phyloP scores from a whole-genome alignment of 2,113 vertebrate species.

The Trogon surrucura region DNA sequence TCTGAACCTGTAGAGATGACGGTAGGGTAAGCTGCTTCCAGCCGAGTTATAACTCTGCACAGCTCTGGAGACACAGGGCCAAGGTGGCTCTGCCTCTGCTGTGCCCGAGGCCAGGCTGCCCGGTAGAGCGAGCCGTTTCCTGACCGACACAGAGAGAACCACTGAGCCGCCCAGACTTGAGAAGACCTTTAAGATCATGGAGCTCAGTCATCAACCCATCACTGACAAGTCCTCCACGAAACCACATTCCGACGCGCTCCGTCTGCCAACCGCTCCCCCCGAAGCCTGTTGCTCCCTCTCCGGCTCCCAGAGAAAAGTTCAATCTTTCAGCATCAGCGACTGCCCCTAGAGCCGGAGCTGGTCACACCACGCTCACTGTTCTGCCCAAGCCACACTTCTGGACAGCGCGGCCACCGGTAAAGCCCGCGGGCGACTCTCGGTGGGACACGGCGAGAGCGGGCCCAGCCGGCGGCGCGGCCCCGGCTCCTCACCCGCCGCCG shows the following conservation, averaged over 20 bases:
- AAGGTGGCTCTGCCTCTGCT: too few species aligned
- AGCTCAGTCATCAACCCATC: too few species aligned
- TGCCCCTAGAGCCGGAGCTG: too few species aligned
- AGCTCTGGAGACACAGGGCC: fast-evolving
- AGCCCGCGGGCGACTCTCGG: fast-evolving
- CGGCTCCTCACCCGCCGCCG: neutral
- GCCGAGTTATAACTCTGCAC: fast-evolving
- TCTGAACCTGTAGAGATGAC: fast-evolving
- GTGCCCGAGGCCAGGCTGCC: neutral
- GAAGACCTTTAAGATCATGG: too few species aligned
- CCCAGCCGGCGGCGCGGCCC: too few species aligned
- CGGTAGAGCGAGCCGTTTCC: neutral
- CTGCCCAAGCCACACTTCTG: fast-evolving
- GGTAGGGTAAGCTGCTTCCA: fast-evolving
- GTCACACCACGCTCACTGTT: fast-evolving
- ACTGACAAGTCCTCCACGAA: too few species aligned
- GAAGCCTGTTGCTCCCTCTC: too few species aligned
- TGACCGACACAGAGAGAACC: neutral
- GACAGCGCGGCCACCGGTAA: neutral
- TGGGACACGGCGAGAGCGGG: neutral
- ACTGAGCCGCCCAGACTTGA: too few species aligned
- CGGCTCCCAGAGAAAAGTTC: neutral
- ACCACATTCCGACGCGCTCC: too few species aligned
- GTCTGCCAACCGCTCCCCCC: too few species aligned
- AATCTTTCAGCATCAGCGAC: neutral